phyloP scores from a whole-genome alignment of 2,888 invertebrate genomes.

The Pecten maximus region DNA sequence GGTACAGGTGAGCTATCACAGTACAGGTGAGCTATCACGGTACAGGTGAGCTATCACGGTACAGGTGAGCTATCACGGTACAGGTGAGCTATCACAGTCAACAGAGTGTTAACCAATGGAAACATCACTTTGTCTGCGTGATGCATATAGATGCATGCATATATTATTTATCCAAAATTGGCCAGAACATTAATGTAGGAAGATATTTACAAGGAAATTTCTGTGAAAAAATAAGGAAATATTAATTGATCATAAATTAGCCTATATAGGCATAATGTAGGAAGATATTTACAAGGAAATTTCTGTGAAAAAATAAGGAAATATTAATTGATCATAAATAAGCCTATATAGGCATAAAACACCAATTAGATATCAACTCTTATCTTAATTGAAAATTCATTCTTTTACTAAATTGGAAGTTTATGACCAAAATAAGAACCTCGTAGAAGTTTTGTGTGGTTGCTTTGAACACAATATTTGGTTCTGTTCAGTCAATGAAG shows the following conservation, averaged over 20 bases:
- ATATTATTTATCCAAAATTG: too few species aligned
- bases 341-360: not conserved
- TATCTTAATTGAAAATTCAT: not conserved
- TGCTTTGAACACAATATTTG: not conserved
- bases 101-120: too few species aligned
- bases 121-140: too few species aligned
- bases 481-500: not conserved
- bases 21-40: too few species aligned
- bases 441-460: not conserved
- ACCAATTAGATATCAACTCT: not conserved
- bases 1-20: too few species aligned
- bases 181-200: too few species aligned
- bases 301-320: not conserved
- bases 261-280: not conserved
- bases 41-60: too few species aligned
- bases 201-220: not conserved
- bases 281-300: not conserved
- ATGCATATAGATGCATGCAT: too few species aligned
- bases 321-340: not conserved
- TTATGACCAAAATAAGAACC: not conserved
- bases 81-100: too few species aligned
- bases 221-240: not conserved
- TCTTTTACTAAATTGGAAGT: not conserved
- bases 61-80: too few species aligned
- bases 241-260: not conserved